Conservation (phyloP, 2,797 vertebrate species). For the Darevskia mixta region DNA sequence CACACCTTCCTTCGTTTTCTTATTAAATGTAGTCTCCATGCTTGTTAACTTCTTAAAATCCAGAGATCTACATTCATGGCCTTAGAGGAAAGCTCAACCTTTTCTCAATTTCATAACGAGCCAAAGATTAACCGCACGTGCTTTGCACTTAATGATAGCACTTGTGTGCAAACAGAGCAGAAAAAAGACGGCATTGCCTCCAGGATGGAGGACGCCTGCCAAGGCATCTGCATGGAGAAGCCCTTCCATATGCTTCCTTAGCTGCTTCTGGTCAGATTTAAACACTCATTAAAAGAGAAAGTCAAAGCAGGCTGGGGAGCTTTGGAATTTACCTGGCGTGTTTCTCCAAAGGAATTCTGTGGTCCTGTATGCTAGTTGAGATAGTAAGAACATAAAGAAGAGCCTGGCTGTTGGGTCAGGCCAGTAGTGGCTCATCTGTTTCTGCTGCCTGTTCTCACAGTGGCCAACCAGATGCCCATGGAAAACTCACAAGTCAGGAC, state of each 20-base stretch:
- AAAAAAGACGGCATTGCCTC: conserved; percentile 36
- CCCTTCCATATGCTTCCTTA: neutral
- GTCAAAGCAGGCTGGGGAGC: neutral
- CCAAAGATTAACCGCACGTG: conserved; percentile 44
- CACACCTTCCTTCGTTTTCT: neutral
- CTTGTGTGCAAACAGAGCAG: neutral
- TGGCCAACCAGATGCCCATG: too few species aligned
- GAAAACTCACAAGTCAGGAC: too few species aligned
- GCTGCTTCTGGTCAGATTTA: neutral
- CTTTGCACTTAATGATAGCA: conserved; percentile 27
- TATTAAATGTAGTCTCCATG: conserved; percentile 29
- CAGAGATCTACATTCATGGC: conserved; percentile 8
- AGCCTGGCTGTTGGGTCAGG: neutral
- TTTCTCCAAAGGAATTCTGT: neutral
- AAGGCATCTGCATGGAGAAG: conserved; percentile 12
- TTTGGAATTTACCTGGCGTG: neutral
- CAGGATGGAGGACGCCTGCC: conserved; percentile 13
- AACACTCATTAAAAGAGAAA: neutral
- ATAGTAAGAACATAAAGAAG: neutral
- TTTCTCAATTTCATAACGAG: conserved; percentile 11
- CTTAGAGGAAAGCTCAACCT: conserved; percentile 41
- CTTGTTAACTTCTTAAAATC: neutral
- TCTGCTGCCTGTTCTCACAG: too few species aligned
- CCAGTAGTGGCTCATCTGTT: too few species aligned
- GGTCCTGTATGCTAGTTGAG: neutral